These are phyloP conservation scores for Actias luna DNA, from an alignment of 2,888 invertebrate genomes.

Conservation along the genomic window DNA sequence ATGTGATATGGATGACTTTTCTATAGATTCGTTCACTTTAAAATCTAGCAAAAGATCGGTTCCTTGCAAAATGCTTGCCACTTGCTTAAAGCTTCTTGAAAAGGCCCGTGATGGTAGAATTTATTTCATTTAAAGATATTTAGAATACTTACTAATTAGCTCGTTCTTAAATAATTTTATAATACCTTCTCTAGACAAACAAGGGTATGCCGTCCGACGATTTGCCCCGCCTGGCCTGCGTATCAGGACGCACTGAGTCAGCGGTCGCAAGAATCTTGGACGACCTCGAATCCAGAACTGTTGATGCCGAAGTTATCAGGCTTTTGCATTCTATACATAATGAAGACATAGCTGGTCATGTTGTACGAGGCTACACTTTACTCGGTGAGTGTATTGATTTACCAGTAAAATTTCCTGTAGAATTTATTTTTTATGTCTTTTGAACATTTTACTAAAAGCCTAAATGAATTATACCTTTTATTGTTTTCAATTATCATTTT, in stretches of 20 bases:
- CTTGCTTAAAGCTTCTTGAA: too few relatives aligned
- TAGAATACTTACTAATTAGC: not conserved
- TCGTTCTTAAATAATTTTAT: not conserved
- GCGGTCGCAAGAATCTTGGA: conserved; percentile 85
- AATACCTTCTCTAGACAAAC: conserved; percentile 63
- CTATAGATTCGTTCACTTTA: too few relatives aligned
- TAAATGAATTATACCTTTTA: too few relatives aligned
- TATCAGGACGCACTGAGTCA: conserved; percentile 91
- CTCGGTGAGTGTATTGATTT: conserved; percentile 64
- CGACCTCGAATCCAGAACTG: conserved; percentile 81
- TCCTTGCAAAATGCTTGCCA: too few relatives aligned
- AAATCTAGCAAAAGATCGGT: too few relatives aligned
- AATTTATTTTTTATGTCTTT: not conserved
- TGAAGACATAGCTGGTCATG: conserved; percentile 83
- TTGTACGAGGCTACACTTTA: conserved; percentile 89
- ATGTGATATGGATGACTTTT: too few relatives aligned
- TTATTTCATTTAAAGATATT: not conserved
- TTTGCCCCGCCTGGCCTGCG: conserved; percentile 87
- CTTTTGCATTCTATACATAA: conserved; percentile 83
- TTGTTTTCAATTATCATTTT: too few relatives aligned
- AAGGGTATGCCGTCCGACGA: conserved; percentile 83
- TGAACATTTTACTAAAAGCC: too few relatives aligned
- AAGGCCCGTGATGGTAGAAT: too few relatives aligned
- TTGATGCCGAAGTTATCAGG: conserved; percentile 84
- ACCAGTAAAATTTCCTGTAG: not conserved